These are phyloP conservation scores for Heteropelma amictum DNA, from an alignment of 2,888 invertebrate genomes.

Conservation along the genomic window DNA sequence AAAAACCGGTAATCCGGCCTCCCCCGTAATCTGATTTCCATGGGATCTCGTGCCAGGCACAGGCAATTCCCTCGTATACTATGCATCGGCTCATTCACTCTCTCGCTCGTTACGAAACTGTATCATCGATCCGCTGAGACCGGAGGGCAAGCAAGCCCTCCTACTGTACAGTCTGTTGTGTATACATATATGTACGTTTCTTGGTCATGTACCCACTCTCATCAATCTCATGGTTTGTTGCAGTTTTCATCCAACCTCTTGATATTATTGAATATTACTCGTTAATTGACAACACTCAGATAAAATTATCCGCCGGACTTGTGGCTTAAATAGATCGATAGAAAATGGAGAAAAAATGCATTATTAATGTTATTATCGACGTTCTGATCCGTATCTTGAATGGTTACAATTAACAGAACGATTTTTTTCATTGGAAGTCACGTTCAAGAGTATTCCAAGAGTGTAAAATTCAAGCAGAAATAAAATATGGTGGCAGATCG, in stretches of 20 bases:
- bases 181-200: neutral
- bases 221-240: neutral
- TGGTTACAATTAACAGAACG: no score
- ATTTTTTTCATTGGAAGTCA: no score
- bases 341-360: no score
- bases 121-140: slow-evolving; percentile 52
- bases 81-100: slow-evolving; percentile 5
- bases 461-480: no score
- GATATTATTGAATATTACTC: slow-evolving; percentile 3
- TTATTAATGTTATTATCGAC: no score
- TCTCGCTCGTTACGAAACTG: slow-evolving; percentile 45
- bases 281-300: no score
- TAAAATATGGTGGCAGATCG: no score
- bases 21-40: slow-evolving; percentile 66
- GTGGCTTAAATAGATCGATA: no score
- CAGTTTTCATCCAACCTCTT: neutral
- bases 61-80: slow-evolving; percentile 29
- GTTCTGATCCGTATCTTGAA: no score
- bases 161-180: neutral
- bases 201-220: neutral
- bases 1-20: slow-evolving; percentile 67
- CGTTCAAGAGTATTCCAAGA: no score
- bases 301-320: no score
- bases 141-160: slow-evolving; percentile 37
- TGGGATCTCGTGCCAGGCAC: slow-evolving; percentile 48